Conservation (phyloP, 2,888 invertebrate genomes). For the Troides aeacus region DNA sequence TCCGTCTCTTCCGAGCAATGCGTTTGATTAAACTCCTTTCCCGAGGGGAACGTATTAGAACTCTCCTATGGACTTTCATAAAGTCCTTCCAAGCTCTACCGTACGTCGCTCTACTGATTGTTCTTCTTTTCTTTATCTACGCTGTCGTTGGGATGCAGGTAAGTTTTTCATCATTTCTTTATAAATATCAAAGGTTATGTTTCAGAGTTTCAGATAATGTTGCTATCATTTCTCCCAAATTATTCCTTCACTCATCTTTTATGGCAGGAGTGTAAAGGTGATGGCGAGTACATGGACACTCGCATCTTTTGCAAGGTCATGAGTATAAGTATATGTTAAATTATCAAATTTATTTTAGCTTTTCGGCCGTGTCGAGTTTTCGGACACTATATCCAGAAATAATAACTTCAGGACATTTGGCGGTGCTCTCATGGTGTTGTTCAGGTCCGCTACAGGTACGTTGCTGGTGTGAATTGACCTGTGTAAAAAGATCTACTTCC, state of each 20-base stretch:
- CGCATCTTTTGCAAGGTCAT: too few relatives aligned
- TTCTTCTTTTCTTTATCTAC: constrained; percentile 99
- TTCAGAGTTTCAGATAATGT: too few relatives aligned
- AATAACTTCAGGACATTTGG: constrained; percentile 99
- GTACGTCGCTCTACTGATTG: constrained; percentile 98
- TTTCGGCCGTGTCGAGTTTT: constrained; percentile 94
- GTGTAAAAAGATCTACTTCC: too few relatives aligned
- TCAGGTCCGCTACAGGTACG: constrained; percentile 93
- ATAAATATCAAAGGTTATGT: too few relatives aligned
- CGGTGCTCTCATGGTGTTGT: constrained; percentile 96
- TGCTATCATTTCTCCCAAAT: too few relatives aligned
- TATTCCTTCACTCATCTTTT: too few relatives aligned
- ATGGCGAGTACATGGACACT: too few relatives aligned
- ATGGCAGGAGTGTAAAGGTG: too few relatives aligned
- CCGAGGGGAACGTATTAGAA: constrained; percentile 97
- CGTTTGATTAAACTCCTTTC: constrained; percentile 97
- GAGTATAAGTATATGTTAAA: not conserved
- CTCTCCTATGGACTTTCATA: constrained; percentile 99
- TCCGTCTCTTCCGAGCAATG: constrained; percentile 95
- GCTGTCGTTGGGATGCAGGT: constrained; percentile 99
- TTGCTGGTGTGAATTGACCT: not conserved
- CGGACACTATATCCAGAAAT: constrained; percentile 91
- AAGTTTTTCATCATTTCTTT: not conserved
- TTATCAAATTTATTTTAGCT: constrained; percentile 74
- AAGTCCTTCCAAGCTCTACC: constrained; percentile 99